Evolutionary conservation across 1,140 invertebrate species (phyloP).

Genomic region (Coenobita brevimanus): DNA sequence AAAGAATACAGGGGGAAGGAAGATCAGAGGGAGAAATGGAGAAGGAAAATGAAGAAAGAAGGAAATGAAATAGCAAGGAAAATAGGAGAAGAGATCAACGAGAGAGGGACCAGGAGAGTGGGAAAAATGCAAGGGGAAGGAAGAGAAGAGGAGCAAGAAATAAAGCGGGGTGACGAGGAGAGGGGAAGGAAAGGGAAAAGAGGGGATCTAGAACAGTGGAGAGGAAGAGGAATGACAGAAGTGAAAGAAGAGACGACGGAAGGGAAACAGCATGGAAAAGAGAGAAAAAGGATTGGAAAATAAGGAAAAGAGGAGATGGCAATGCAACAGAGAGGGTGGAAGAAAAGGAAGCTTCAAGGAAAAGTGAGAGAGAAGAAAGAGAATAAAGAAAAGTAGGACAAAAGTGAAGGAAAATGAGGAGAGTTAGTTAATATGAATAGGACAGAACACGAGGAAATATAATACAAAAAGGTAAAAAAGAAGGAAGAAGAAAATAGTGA

Average conservation of each 20-base stretch:
- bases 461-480: background rate
- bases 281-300: background rate
- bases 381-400: no score
- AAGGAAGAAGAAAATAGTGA: background rate
- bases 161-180: background rate
- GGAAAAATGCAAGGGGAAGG: background rate
- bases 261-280: background rate
- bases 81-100: background rate
- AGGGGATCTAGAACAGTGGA: background rate
- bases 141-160: background rate
- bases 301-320: background rate
- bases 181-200: background rate
- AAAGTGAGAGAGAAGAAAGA: constrained; percentile 11
- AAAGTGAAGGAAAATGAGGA: background rate
- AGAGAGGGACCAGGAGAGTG: background rate
- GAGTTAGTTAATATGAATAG: background rate
- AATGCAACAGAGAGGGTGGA: background rate
- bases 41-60: background rate
- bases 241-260: background rate
- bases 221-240: background rate
- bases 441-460: background rate
- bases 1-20: background rate
- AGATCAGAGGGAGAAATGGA: background rate
- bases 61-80: background rate
- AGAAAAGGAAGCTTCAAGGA: background rate